These are phyloP conservation scores for Sparidentex hasta DNA, from an alignment of 2,797 vertebrate species.

Conservation along the genomic window DNA sequence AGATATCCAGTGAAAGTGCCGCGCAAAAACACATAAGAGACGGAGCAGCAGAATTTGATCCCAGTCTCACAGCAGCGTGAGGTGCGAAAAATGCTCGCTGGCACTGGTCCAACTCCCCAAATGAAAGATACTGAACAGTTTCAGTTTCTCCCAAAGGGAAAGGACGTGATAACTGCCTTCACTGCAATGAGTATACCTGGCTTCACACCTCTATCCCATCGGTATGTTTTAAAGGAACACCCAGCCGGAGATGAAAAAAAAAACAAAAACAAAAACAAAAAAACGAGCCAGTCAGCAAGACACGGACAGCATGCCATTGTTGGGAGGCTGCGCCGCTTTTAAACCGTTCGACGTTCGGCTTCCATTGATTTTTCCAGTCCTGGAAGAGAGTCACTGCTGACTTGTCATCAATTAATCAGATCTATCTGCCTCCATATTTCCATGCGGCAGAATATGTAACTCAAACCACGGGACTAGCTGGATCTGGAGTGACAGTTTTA, in stretches of 20 bases:
- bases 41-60: constrained; percentile 46
- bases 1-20: background rate
- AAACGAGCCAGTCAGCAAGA: constrained; percentile 20
- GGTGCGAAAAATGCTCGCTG: background rate
- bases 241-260: constrained; percentile 13
- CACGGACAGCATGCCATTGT: constrained; percentile 18
- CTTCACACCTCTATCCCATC: background rate
- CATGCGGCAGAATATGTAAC: constrained; percentile 59
- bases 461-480: constrained; percentile 25
- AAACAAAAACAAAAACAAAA: no score
- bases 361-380: constrained; percentile 71
- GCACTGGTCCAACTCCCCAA: constrained; percentile 3
- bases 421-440: constrained; percentile 62
- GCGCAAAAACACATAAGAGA: background rate
- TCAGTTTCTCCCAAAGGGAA: constrained; percentile 1
- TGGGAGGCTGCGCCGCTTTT: constrained; percentile 49
- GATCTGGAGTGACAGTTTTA: constrained; percentile 30
- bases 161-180: background rate
- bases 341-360: constrained; percentile 48
- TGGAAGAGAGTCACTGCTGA: constrained; percentile 63
- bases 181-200: background rate
- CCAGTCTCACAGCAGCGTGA: background rate
- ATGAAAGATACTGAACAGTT: background rate
- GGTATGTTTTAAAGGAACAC: constrained; percentile 7
- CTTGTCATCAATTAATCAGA: constrained; percentile 68